These are phyloP conservation scores for Tiliqua scincoides DNA, from an alignment of 2,113 vertebrate genomes.

Conservation along the genomic window DNA sequence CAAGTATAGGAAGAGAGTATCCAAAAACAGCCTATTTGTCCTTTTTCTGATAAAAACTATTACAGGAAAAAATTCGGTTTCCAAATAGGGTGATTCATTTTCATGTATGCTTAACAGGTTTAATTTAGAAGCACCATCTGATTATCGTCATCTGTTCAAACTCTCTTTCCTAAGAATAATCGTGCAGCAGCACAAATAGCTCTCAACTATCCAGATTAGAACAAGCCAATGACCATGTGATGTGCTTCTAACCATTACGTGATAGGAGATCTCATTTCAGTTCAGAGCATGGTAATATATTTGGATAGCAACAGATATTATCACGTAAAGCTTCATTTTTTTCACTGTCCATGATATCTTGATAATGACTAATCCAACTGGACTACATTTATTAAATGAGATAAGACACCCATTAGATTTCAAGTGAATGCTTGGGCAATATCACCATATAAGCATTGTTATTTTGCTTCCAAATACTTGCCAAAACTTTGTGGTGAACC, in stretches of 20 bases:
- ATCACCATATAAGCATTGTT: slow-evolving; percentile 18
- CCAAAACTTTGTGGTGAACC: neutral
- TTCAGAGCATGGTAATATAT: slow-evolving; percentile 40
- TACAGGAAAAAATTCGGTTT: slow-evolving; percentile 47
- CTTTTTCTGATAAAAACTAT: slow-evolving; percentile 29
- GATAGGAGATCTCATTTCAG: slow-evolving; percentile 33
- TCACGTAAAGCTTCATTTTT: slow-evolving; percentile 37
- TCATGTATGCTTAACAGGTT: slow-evolving; percentile 37
- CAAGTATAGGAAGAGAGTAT: neutral
- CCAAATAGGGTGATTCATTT: slow-evolving; percentile 30
- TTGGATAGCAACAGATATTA: slow-evolving; percentile 48
- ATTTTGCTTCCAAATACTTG: slow-evolving; percentile 29
- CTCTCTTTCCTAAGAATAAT: slow-evolving; percentile 53
- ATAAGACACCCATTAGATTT: slow-evolving; percentile 54
- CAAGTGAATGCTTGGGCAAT: slow-evolving; percentile 28
- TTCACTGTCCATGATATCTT: slow-evolving; percentile 47
- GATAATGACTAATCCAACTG: slow-evolving; percentile 39
- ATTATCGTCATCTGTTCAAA: slow-evolving; percentile 53
- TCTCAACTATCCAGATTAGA: slow-evolving; percentile 23
- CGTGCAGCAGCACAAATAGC: neutral
- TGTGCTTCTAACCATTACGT: neutral
- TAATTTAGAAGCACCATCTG: slow-evolving; percentile 58
- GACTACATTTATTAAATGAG: slow-evolving; percentile 50
- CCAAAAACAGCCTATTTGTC: slow-evolving; percentile 28
- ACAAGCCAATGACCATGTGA: neutral